These are phyloP conservation scores for Lingula anatina DNA, from an alignment of 2,888 invertebrate species.

Conservation along the genomic window DNA sequence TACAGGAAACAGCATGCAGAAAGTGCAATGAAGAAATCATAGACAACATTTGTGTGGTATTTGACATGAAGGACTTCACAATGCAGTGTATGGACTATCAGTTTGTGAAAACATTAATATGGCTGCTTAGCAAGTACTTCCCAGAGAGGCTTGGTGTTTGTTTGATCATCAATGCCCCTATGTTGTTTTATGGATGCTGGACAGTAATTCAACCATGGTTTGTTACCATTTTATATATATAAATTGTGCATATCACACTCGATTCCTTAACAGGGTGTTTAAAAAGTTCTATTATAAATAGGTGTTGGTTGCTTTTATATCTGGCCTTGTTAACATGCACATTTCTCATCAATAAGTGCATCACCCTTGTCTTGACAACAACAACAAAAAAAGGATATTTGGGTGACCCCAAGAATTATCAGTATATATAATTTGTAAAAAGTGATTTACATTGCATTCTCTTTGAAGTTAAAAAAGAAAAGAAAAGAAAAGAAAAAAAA, in stretches of 20 bases:
- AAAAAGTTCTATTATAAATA: not conserved
- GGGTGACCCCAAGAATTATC: too few relatives aligned
- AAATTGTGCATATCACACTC: not conserved
- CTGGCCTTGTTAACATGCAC: not conserved
- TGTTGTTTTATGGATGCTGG: conserved; percentile 74
- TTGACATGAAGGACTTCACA: conserved; percentile 70
- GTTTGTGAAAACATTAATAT: conserved; percentile 72
- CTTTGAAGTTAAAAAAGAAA: too few relatives aligned
- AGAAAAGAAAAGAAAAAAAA: too few relatives aligned
- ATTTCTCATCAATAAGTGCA: too few relatives aligned
- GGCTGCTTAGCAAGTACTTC: conserved; percentile 71
- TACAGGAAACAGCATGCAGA: conserved; percentile 70
- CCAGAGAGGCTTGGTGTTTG: conserved; percentile 74
- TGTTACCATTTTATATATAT: conserved; percentile 27
- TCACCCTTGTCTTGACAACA: not conserved
- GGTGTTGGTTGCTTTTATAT: not conserved
- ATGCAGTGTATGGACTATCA: conserved; percentile 72
- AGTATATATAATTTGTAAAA: too few relatives aligned
- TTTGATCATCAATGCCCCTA: conserved; percentile 69
- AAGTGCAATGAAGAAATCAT: conserved; percentile 74
- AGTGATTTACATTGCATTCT: too few relatives aligned
- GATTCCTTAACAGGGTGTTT: not conserved
- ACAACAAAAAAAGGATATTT: too few relatives aligned
- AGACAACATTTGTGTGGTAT: conserved; percentile 74
- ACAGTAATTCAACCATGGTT: conserved; percentile 70